Evolutionary conservation across 53 echinoderm and acorn worm genomes (phyloP).

Genomic region (Antedon mediterranea): DNA sequence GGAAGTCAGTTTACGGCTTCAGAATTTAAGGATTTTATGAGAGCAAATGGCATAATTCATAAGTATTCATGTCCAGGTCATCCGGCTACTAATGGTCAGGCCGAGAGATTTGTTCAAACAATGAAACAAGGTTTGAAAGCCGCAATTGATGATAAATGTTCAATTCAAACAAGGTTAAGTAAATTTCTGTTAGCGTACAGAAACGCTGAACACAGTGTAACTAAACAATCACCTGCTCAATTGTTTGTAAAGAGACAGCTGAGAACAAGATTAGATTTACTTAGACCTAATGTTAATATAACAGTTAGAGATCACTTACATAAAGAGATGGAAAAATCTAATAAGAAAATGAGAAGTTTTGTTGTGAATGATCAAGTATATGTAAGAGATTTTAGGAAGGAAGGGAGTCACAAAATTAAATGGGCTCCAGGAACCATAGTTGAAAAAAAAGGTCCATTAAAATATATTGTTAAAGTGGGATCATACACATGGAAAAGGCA

Average conservation of each 20-base stretch:
- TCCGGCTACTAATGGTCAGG: slow-evolving; percentile 8
- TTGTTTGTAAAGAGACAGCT: slow-evolving; percentile 1
- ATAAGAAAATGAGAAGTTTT: neutral
- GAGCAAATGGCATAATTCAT: slow-evolving; percentile 6
- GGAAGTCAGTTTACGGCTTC: neutral
- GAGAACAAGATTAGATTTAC: slow-evolving; percentile 1
- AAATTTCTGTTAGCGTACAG: slow-evolving; percentile 4
- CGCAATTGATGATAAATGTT: neutral
- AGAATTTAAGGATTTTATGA: neutral
- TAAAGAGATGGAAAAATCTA: neutral
- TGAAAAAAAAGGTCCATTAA: neutral
- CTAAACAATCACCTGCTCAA: slow-evolving; percentile 3
- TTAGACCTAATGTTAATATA: neutral
- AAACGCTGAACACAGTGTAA: neutral
- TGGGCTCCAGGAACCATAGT: neutral
- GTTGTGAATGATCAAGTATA: neutral
- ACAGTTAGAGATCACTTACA: neutral
- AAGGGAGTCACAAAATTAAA: neutral
- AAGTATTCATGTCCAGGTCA: slow-evolving; percentile 10
- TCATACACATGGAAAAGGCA: neutral
- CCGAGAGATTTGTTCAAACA: slow-evolving; percentile 7
- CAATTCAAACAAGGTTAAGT: neutral
- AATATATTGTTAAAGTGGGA: neutral
- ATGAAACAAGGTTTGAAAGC: slow-evolving; percentile 11
- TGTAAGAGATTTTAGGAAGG: neutral